Evolutionary conservation across 2,797 vertebrate genomes (phyloP).

Genomic region (Sciurus vulgaris): DNA sequence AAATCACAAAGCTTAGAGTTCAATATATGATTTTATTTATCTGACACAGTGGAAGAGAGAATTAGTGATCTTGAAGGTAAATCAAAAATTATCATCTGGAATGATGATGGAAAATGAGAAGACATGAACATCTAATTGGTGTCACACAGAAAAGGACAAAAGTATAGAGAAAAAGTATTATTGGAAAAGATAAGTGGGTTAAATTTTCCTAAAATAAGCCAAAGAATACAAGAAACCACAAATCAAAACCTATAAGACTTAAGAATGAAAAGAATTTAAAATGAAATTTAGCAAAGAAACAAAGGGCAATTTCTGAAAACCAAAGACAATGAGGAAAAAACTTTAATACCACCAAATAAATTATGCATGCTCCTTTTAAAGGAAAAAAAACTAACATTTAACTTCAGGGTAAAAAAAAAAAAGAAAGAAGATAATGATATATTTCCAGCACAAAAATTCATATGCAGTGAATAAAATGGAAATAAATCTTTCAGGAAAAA

Average conservation of each 20-base stretch:
- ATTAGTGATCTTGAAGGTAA: neutral
- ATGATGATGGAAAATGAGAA: neutral
- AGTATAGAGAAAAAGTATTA: neutral
- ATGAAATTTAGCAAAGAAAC: neutral
- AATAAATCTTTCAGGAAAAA: neutral
- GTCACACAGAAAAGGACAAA: neutral
- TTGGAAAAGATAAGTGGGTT: neutral
- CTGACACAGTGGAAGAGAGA: conserved; percentile 6
- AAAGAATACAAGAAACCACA: neutral
- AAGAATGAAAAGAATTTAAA: neutral
- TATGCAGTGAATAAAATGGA: neutral
- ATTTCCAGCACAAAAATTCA: neutral
- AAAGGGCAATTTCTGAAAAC: neutral
- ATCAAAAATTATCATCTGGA: neutral
- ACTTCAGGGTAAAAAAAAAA: too few relatives aligned
- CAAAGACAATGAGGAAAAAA: neutral
- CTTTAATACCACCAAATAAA: neutral
- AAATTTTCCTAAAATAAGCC: neutral
- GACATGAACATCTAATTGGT: neutral
- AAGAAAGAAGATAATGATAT: neutral
- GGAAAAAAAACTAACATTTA: neutral
- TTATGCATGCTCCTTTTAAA: neutral
- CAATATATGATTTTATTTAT: neutral
- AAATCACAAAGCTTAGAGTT: neutral
- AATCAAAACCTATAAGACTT: neutral